phyloP scores from a whole-genome alignment of 2,888 invertebrate species.

The Neelides folsomi region DNA sequence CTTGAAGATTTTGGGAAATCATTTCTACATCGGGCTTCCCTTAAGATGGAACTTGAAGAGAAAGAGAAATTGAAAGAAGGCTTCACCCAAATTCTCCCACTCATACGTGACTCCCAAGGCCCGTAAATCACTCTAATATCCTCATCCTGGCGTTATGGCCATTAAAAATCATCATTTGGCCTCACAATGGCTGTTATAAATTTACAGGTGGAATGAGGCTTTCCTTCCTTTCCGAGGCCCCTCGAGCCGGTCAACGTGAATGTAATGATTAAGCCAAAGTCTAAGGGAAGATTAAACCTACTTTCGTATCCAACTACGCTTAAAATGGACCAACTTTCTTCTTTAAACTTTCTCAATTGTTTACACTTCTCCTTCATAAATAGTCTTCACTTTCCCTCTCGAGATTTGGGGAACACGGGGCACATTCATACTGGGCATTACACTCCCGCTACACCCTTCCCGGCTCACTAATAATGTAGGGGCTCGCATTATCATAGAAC shows the following conservation, averaged over 20 bases:
- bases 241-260: not conserved
- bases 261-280: not conserved
- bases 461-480: no score
- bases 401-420: conserved; percentile 5
- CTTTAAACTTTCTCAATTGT: conserved; percentile 8
- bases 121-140: conserved; percentile 23
- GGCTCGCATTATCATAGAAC: no score
- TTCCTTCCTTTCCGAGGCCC: not conserved
- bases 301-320: not conserved
- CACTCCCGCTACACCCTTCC: not conserved
- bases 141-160: conserved; percentile 27
- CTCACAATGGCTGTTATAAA: conserved; percentile 27
- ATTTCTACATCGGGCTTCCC: no score
- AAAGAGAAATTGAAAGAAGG: conserved; percentile 7
- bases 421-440: conserved; percentile 3
- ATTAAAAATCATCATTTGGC: conserved; percentile 33
- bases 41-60: not conserved
- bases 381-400: conserved; percentile 9
- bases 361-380: conserved; percentile 4
- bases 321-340: conserved; percentile 2
- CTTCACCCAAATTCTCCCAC: conserved; percentile 7
- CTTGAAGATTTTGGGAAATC: no score
- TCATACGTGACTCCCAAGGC: not conserved
- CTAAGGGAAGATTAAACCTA: not conserved
- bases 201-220: conserved; percentile 19